Percentiles rank a stretch among this genome's conserved stretches.
phyloP scores from a whole-genome alignment of 1,140 invertebrate species.

The Spodoptera frugiperda region DNA sequence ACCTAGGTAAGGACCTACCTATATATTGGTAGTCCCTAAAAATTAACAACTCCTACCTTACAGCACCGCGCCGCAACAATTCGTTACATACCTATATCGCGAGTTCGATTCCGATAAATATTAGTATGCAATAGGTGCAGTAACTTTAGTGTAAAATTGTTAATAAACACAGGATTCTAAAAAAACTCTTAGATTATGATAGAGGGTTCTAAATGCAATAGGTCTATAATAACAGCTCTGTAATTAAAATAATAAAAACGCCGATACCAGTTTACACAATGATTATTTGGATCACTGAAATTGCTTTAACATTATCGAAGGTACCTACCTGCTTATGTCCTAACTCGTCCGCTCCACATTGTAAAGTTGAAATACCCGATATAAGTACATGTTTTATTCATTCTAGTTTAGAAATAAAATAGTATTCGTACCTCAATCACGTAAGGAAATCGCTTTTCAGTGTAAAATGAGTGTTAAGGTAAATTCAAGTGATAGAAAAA shows the following conservation, averaged over 20 bases:
- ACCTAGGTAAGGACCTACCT: too few relatives aligned
- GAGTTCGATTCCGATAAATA: too few relatives aligned
- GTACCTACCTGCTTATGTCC: conserved; percentile 37
- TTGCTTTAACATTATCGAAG: conserved; percentile 36
- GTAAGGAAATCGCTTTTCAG: conserved; percentile 3
- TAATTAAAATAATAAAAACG: conserved; percentile 27
- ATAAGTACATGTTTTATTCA: conserved; percentile 52
- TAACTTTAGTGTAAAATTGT: too few relatives aligned
- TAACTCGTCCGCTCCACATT: conserved; percentile 55
- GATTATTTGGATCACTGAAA: conserved; percentile 63
- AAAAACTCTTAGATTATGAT: too few relatives aligned
- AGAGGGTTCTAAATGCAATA: too few relatives aligned
- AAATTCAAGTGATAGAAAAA: background rate
- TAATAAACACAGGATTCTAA: too few relatives aligned
- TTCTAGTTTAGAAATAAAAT: conserved; percentile 52
- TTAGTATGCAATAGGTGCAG: too few relatives aligned
- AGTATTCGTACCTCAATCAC: conserved; percentile 25
- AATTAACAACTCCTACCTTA: too few relatives aligned
- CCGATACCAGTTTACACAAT: conserved; percentile 54
- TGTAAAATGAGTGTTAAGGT: conserved; percentile 44
- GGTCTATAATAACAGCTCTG: too few relatives aligned
- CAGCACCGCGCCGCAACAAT: too few relatives aligned
- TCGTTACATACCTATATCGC: too few relatives aligned
- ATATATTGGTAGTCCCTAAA: too few relatives aligned
- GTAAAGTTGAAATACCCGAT: conserved; percentile 44